Conservation (phyloP, 2,113 vertebrate genomes). For the Anguilla japonica region DNA sequence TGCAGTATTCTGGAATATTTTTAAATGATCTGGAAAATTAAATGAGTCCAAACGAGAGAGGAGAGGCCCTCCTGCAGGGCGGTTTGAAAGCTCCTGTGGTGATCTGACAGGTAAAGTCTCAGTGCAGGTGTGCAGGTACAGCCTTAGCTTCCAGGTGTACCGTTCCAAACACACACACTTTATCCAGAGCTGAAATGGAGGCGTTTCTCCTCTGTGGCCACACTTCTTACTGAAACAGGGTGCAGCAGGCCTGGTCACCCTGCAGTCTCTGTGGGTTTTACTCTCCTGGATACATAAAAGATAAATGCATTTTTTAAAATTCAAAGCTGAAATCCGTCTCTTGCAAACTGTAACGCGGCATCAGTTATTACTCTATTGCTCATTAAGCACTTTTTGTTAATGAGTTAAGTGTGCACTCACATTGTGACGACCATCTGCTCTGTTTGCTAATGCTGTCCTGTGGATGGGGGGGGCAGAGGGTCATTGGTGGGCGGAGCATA, state of each 20-base stretch:
- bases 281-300: too few relatives aligned
- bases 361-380: too few relatives aligned
- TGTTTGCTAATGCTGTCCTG: too few relatives aligned
- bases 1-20: neutral
- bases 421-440: too few relatives aligned
- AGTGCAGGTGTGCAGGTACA: neutral
- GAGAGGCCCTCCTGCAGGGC: neutral
- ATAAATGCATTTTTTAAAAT: too few relatives aligned
- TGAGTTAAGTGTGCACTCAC: too few relatives aligned
- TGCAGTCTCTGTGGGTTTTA: too few relatives aligned
- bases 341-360: too few relatives aligned
- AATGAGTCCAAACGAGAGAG: neutral
- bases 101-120: neutral
- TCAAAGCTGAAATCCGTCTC: too few relatives aligned
- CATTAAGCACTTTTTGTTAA: too few relatives aligned
- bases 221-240: neutral
- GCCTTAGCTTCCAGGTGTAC: neutral
- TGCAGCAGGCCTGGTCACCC: neutral
- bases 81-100: neutral
- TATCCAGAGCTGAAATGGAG: neutral
- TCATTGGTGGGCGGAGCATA: too few relatives aligned
- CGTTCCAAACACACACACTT: neutral
- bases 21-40: neutral
- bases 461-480: too few relatives aligned
- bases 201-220: neutral